Evolutionary conservation across 2,888 invertebrate genomes (phyloP), one percentile per base, ranked within the genome.

Genomic region (Cyrtodaria siliqua): DNA sequence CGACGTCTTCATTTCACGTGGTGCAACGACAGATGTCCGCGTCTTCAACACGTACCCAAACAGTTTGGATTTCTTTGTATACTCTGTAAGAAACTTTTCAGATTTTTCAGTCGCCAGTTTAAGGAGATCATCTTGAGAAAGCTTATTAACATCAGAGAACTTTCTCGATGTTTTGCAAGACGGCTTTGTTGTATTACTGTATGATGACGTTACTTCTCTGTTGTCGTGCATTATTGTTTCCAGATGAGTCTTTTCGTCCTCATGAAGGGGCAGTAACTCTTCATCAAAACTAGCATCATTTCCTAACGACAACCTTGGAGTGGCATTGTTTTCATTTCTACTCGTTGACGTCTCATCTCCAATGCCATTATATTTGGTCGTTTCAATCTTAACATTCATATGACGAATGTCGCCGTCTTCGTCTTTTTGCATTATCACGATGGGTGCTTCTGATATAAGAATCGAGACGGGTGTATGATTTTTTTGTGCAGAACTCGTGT

Each of bases 41-140:
- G 75, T 68, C 56, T 79, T 79, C 1, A 79, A 72, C 9, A 79
- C 75, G 29, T 79, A 79, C 8, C 79, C 66, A 50, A 79, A 66
- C 33, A 79, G 27, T 59, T 75, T 75, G 16, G 79, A 79, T 33
- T 72, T 79, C 61, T 75, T 75, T 16, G 79, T 57, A 47, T 79
- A 79, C 12, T 79, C 68, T 23, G 49, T 72, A 18, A 79, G 53
- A 38, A 79, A 79, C n/a, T 18, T n/a, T 29, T 79, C 72, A 0
- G 76, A 57, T 40, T 63, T 71, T 8, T 67, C 63, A 0, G 66
- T 20, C 16, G 75, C 60, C 16, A 49, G 47, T 53, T 47, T 33
- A 3, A 75, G 61, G 9, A 56, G 1, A 14, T 53, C 42, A 16
- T 47, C 56, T 16, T 56, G 24, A 27, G 60, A 20, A 8, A n/a